These are phyloP conservation scores for Crocuta crocuta DNA, from an alignment of 2,113 vertebrate genomes.

Conservation along the genomic window DNA sequence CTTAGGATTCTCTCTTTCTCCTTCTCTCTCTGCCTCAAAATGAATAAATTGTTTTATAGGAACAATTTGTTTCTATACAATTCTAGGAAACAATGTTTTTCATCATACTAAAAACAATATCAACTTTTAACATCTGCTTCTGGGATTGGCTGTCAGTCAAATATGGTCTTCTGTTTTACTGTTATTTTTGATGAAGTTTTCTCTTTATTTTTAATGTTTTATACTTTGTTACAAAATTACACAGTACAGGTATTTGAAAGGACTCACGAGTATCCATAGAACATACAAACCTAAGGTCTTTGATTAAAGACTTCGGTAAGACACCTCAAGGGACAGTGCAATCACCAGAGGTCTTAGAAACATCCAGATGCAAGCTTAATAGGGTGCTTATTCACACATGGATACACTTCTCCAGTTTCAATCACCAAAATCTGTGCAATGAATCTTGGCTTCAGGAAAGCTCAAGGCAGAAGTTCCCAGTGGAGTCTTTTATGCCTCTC, in stretches of 20 bases:
- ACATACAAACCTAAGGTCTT: not conserved
- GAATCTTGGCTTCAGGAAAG: slow-evolving; percentile 24
- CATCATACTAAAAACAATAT: not conserved
- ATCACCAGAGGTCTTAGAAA: not conserved
- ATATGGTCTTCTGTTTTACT: not conserved
- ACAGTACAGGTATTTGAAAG: not conserved
- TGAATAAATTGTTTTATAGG: not conserved
- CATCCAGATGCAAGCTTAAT: not conserved
- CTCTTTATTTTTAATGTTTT: not conserved
- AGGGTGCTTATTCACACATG: not conserved
- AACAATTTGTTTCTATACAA: not conserved
- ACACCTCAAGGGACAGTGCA: not conserved
- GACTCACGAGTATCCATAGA: not conserved
- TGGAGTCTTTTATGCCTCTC: not conserved
- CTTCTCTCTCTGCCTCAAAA: too few species aligned
- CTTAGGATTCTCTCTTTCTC: too few species aligned
- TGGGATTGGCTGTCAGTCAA: not conserved
- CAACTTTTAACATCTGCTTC: not conserved
- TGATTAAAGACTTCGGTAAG: not conserved
- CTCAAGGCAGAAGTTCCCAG: not conserved
- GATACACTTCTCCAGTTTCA: not conserved
- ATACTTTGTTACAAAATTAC: not conserved
- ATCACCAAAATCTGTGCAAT: not conserved
- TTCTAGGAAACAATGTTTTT: not conserved
- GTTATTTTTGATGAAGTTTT: not conserved